These are phyloP conservation scores for Ormyrus rosae DNA, from an alignment of 2,888 invertebrate species.

Conservation along the genomic window DNA sequence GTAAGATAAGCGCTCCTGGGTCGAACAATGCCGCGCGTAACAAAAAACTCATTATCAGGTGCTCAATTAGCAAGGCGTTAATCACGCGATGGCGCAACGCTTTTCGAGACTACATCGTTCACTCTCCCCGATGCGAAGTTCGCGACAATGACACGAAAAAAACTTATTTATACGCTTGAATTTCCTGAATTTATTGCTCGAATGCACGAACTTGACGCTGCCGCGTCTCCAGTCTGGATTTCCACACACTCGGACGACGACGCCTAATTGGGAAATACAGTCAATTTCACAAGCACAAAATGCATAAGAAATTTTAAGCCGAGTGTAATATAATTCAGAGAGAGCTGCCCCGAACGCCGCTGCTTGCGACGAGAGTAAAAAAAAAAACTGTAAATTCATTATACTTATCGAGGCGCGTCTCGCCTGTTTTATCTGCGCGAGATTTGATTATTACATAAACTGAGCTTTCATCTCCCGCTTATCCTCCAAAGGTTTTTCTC, in stretches of 20 bases:
- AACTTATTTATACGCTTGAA: constrained; percentile 56
- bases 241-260: not conserved
- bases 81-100: constrained; percentile 45
- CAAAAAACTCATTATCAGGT: constrained; percentile 19
- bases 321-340: constrained; percentile 9
- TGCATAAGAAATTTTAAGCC: constrained; percentile 1
- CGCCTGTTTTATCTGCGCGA: too few species aligned
- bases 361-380: too few species aligned
- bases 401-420: too few species aligned
- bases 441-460: too few species aligned
- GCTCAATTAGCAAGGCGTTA: constrained; percentile 49
- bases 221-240: not conserved
- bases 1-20: constrained; percentile 5
- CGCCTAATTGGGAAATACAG: constrained; percentile 2
- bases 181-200: constrained; percentile 58
- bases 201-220: constrained; percentile 28
- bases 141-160: constrained; percentile 38
- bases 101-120: constrained; percentile 15
- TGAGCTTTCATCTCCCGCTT: too few species aligned
- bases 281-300: not conserved
- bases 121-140: constrained; percentile 6
- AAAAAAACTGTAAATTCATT: too few species aligned
- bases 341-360: too few species aligned
- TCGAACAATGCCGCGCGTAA: constrained; percentile 2
- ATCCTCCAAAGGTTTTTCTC: too few species aligned